Evolutionary conservation across 2,888 invertebrate genomes (phyloP).

Genomic region (Tanypteryx hageni): DNA sequence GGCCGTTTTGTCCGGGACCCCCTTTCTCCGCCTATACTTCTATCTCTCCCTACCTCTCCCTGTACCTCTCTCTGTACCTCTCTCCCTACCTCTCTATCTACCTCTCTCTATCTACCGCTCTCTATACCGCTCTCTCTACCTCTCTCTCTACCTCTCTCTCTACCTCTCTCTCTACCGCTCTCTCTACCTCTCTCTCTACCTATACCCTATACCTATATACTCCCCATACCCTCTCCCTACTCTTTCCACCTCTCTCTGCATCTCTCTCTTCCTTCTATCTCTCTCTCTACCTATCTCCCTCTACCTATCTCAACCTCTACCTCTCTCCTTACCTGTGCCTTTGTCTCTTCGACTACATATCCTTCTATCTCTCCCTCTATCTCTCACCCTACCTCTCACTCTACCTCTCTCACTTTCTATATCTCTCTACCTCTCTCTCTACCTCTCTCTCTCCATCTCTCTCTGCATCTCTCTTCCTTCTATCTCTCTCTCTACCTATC

Average conservation of each 20-base stretch:
- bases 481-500: neutral
- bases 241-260: conserved; percentile 28
- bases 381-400: conserved; percentile 33
- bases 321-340: neutral
- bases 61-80: neutral
- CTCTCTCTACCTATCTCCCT: neutral
- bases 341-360: neutral
- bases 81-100: conserved; percentile 61
- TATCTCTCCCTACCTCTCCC: too few species aligned
- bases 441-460: neutral
- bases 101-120: neutral
- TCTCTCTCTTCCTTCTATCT: conserved; percentile 24
- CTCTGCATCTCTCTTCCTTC: conserved; percentile 40
- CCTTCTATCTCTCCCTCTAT: neutral
- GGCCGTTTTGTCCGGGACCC: too few species aligned
- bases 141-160: neutral
- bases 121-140: neutral
- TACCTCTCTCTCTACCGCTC: neutral
- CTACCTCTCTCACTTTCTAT: conserved; percentile 22
- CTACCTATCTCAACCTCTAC: neutral
- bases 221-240: conserved; percentile 45
- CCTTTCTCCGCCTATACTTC: too few species aligned
- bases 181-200: too few species aligned
- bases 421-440: conserved; percentile 49
- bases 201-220: conserved; percentile 40